These are phyloP conservation scores for Lepidothrix coronata DNA, from an alignment of 2,113 vertebrate genomes.

Conservation along the genomic window DNA sequence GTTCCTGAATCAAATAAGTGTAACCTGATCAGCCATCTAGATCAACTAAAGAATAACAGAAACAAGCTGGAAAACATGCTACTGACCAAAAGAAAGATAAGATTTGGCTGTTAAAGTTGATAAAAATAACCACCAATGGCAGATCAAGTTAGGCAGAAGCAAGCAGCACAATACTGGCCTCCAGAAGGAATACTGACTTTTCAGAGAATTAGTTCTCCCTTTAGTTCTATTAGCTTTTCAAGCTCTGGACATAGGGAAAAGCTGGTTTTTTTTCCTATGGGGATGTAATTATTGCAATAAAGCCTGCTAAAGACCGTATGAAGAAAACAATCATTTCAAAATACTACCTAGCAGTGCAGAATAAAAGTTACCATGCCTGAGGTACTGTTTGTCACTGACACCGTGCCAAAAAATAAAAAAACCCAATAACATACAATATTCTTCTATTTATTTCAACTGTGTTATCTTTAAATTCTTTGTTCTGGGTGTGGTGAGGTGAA, in stretches of 20 bases:
- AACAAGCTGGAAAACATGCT: not conserved
- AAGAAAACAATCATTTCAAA: not conserved
- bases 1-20: not conserved
- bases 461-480: constrained; percentile 22
- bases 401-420: not conserved
- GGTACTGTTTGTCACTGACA: not conserved
- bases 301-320: not conserved
- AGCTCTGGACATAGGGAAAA: not conserved
- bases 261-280: not conserved
- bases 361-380: not conserved
- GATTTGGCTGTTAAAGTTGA: not conserved
- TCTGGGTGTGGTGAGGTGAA: constrained; percentile 31
- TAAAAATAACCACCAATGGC: not conserved
- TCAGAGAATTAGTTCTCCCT: not conserved
- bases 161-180: not conserved
- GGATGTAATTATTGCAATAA: not conserved
- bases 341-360: not conserved
- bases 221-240: not conserved
- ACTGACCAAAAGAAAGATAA: not conserved
- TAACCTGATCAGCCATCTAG: not conserved
- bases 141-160: not conserved
- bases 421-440: not conserved
- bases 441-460: constrained; percentile 12
- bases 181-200: not conserved
- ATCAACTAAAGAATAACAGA: not conserved